Evolutionary conservation across 2,113 vertebrate species (phyloP).

Genomic region (Lagenorhynchus albirostris): DNA sequence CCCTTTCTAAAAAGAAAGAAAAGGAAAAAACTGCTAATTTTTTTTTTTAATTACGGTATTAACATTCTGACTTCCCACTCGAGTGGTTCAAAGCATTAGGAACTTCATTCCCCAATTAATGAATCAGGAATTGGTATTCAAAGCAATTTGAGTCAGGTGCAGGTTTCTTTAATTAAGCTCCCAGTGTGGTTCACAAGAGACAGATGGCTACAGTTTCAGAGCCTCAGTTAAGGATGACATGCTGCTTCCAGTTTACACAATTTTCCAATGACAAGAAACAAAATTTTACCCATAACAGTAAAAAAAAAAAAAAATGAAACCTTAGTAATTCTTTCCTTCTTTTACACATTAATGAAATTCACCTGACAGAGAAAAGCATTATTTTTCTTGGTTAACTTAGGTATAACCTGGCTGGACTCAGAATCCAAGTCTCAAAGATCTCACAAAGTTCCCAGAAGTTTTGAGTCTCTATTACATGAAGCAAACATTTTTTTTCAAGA

Average conservation of each 20-base stretch:
- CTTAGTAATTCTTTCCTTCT: background rate
- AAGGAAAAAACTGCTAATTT: background rate
- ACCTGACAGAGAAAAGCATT: background rate
- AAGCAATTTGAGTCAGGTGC: background rate
- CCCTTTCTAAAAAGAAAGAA: background rate
- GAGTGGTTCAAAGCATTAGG: background rate
- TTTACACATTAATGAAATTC: background rate
- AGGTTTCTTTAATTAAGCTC: conserved; percentile 79
- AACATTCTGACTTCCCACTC: background rate
- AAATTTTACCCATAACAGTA: background rate
- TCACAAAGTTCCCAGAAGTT: background rate
- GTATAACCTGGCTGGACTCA: background rate
- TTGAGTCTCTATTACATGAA: background rate
- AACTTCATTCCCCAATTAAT: conserved; percentile 19
- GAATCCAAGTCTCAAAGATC: background rate
- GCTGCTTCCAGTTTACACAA: background rate
- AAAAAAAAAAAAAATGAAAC: conserved; percentile 15
- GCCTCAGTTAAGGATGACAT: background rate
- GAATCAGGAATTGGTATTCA: conserved; percentile 34
- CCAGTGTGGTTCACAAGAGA: conserved; percentile 65
- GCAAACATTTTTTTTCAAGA: background rate
- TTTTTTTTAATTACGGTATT: background rate
- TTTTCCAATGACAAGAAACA: background rate
- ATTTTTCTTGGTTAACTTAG: background rate
- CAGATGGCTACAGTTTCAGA: conserved; percentile 74